Evolutionary conservation across 1,140 invertebrate genomes (phyloP).

Genomic region (Sinella curviseta): DNA sequence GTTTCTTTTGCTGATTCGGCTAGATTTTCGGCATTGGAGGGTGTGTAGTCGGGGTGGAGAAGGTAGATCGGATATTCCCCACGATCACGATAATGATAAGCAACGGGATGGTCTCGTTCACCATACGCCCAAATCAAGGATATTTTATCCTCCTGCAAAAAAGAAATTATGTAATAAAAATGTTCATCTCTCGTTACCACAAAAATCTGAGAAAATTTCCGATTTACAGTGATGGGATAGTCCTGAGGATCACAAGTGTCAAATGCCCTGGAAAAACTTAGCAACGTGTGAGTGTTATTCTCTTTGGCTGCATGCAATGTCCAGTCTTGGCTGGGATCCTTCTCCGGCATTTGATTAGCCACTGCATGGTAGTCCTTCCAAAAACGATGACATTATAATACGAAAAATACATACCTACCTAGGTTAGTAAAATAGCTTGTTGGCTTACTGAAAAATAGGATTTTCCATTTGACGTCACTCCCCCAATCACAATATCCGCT

Average conservation of each 20-base stretch:
- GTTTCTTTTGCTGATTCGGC: conserved; percentile 59
- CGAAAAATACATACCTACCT: too few species aligned
- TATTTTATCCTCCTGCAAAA: too few species aligned
- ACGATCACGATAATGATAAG: conserved; percentile 64
- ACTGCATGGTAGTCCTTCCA: background rate
- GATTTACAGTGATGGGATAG: conserved; percentile 62
- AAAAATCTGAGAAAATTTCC: too few species aligned
- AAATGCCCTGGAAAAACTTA: background rate
- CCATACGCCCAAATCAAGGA: background rate
- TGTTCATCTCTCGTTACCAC: too few species aligned
- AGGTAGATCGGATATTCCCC: conserved; percentile 68
- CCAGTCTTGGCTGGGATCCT: conserved; percentile 9
- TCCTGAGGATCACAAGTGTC: conserved; percentile 51
- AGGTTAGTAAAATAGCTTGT: too few species aligned
- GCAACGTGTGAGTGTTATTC: background rate
- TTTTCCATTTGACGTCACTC: background rate
- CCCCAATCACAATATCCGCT: conserved; percentile 8
- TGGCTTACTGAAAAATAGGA: conserved; percentile 13
- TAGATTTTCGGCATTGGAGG: too few species aligned
- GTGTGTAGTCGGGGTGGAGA: conserved; percentile 54
- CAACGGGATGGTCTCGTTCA: conserved; percentile 56
- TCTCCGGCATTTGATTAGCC: background rate
- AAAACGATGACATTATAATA: too few species aligned
- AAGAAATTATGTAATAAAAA: too few species aligned
- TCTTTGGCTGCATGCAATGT: background rate